These are phyloP conservation scores for Rhinichthys osculus DNA, from an alignment of 2,797 vertebrate species.

Conservation along the genomic window DNA sequence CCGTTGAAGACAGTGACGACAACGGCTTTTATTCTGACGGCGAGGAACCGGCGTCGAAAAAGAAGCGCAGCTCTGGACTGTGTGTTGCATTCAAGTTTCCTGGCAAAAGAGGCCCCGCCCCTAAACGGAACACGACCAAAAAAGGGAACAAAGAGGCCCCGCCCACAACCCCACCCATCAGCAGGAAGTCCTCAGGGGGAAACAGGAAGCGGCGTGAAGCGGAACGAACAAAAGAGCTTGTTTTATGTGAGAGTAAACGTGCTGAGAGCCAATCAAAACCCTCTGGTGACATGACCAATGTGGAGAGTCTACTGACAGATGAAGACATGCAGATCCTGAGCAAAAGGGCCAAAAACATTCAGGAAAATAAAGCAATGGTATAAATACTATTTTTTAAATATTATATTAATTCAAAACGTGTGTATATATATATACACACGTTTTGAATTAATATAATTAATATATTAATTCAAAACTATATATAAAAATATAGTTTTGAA, in stretches of 20 bases:
- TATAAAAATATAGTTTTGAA: no score
- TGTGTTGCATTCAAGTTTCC: slow-evolving; percentile 93
- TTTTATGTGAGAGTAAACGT: background rate
- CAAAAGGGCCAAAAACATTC: slow-evolving; percentile 91
- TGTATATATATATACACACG: no score
- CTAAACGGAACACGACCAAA: slow-evolving; percentile 57
- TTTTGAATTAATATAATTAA: no score
- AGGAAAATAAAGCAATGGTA: slow-evolving; percentile 98
- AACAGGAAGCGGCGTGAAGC: slow-evolving; percentile 31
- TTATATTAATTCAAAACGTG: no score
- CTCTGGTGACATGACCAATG: slow-evolving; percentile 67
- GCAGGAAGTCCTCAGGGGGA: slow-evolving; percentile 46
- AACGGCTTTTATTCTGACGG: slow-evolving; percentile 78
- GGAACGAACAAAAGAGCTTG: slow-evolving; percentile 3
- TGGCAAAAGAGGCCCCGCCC: slow-evolving; percentile 75
- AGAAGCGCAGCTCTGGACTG: slow-evolving; percentile 82
- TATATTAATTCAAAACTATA: no score
- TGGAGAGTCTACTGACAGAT: slow-evolving; percentile 74
- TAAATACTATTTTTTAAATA: background rate
- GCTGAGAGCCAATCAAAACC: slow-evolving; percentile 10
- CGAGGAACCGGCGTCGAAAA: slow-evolving; percentile 69
- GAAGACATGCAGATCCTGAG: slow-evolving; percentile 80
- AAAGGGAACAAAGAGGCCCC: slow-evolving; percentile 55
- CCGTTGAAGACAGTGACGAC: slow-evolving; percentile 73
- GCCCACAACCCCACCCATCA: slow-evolving; percentile 57